These are phyloP conservation scores for Cryptotis parvus DNA, from an alignment of 2,113 vertebrate species.

Conservation along the genomic window DNA sequence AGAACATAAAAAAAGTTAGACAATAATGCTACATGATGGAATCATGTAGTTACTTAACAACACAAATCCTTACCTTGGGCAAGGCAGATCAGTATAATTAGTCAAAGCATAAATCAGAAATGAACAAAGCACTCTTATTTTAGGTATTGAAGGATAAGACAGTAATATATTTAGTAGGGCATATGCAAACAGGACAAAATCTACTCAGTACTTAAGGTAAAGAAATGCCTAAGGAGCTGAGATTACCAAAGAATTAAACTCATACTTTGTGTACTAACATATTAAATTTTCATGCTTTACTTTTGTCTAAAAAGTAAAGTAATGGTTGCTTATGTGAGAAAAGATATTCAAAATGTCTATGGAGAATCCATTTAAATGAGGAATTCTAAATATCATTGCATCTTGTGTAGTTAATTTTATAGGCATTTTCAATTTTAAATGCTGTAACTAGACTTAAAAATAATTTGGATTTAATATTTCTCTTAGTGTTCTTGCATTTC, in stretches of 20 bases:
- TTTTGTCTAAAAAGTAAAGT: background rate
- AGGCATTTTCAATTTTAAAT: constrained; percentile 58
- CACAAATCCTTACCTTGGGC: background rate
- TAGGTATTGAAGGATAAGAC: no score
- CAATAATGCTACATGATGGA: background rate
- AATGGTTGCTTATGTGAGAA: background rate
- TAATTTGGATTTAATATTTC: constrained; percentile 57
- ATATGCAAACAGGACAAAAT: background rate
- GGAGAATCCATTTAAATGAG: background rate
- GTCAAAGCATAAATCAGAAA: constrained; percentile 9
- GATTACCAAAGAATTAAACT: background rate
- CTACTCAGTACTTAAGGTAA: constrained; percentile 20
- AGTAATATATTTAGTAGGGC: background rate
- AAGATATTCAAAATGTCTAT: background rate
- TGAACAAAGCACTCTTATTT: background rate
- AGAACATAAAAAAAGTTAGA: background rate
- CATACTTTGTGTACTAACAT: background rate
- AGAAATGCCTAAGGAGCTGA: background rate
- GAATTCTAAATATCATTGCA: background rate
- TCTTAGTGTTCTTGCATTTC: constrained; percentile 49
- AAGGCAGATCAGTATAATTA: background rate
- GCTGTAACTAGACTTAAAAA: constrained; percentile 27
- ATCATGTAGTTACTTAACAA: background rate
- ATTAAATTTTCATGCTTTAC: constrained; percentile 2
- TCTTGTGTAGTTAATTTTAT: constrained; percentile 44